Conservation (phyloP, 2,888 invertebrate genomes). For the Limnephilus marmoratus region DNA sequence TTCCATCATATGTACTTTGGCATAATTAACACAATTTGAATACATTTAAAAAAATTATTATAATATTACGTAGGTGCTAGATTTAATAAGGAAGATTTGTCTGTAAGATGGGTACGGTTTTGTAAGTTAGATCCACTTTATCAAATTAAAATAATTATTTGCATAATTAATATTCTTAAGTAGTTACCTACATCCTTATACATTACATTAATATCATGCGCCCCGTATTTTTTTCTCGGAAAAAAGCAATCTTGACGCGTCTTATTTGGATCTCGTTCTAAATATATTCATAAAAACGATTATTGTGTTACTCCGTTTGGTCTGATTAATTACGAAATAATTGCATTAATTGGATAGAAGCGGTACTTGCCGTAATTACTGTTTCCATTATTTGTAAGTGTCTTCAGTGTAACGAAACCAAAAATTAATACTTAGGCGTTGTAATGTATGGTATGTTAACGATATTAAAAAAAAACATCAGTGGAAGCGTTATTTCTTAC, state of each 20-base stretch:
- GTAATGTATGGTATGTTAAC: too few species aligned
- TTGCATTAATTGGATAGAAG: not conserved
- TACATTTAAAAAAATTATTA: not conserved
- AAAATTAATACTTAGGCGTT: not conserved
- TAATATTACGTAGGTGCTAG: not conserved
- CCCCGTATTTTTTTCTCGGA: not conserved
- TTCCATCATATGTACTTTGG: not conserved
- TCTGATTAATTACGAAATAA: not conserved
- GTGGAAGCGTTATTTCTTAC: too few species aligned
- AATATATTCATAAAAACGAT: not conserved
- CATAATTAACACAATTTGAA: not conserved
- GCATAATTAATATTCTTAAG: not conserved
- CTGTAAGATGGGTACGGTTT: not conserved
- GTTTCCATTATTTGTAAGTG: not conserved
- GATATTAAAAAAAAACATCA: too few species aligned
- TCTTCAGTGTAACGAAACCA: not conserved
- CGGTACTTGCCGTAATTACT: not conserved
- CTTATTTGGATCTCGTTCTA: not conserved
- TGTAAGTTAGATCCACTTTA: not conserved
- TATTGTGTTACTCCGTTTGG: not conserved
- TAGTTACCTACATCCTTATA: not conserved
- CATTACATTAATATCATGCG: not conserved
- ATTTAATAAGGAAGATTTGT: not conserved
- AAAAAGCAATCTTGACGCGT: not conserved
- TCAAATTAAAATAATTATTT: not conserved